Evolutionary conservation across 1,140 invertebrate genomes (phyloP), one percentile per base, ranked within the genome.

Genomic region (Arion vulgaris): DNA sequence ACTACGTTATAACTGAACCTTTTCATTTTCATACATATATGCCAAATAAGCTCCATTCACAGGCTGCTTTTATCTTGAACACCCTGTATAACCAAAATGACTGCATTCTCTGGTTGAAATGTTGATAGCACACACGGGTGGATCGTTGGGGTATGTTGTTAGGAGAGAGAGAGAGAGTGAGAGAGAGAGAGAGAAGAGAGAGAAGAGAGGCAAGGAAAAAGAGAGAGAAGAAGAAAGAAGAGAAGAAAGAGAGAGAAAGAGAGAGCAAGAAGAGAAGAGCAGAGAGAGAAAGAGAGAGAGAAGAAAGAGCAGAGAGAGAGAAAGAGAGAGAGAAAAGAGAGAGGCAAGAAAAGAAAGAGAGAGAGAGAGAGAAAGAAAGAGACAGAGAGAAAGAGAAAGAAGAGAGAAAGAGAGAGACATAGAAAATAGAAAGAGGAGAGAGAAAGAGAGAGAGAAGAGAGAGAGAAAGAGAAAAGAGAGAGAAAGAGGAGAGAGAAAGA

Each of bases 271-370:
- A 38, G 23, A n/a, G 5, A 32, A 41, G 34, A 34, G 26, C 26
- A 73, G n/a, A 39, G 71, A 73, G 36, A 39, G 71, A 39, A 13
- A 39, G 71, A 73, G 36, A 73, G 71, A 26, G 36, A 39, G 71
- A 7, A 39, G 71, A 73, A 73, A 26, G 41, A 38, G 5, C 1
- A 73, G 71, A 11, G 36, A 73, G 38, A 73, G 19, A 73, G 41
- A 32, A 26, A 73, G 71, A 39, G 36, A 73, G 71, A 26, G 19
- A 73, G 71, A 39, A 26, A 73, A 19, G 41, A 28, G 41, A n/a
- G 23, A 41, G 38, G 5, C 5, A 26, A 4, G 28, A 4, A 13
- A 17, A 23, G 11, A 34, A 32, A 34, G 17, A 7, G 28, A 11
- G 28, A 66, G 5, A 39, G 41, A 7, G 26, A 45, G 41, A 45